Evolutionary conservation across 2,888 invertebrate species (phyloP).

Genomic region (Sinotaia quadrata): DNA sequence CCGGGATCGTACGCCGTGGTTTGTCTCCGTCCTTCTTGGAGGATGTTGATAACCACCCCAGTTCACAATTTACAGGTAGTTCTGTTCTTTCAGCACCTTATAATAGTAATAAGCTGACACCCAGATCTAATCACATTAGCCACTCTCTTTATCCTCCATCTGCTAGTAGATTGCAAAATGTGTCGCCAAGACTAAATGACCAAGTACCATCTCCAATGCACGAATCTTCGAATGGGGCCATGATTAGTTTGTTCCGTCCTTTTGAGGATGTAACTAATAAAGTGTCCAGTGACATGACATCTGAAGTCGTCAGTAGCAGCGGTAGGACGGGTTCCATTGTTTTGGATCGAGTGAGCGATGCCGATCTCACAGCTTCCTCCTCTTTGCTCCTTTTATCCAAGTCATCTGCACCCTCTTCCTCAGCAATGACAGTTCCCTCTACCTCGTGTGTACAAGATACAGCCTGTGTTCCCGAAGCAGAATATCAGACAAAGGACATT

Average conservation of each 20-base stretch:
- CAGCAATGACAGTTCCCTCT: background rate
- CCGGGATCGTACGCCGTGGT: background rate
- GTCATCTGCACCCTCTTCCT: background rate
- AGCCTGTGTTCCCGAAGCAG: background rate
- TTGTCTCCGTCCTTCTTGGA: background rate
- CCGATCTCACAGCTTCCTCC: constrained; percentile 18
- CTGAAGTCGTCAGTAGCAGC: background rate
- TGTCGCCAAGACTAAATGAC: background rate
- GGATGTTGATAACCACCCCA: background rate
- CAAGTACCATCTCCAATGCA: background rate
- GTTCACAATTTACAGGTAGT: too few relatives aligned
- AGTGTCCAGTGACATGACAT: background rate
- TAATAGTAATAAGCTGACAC: too few relatives aligned
- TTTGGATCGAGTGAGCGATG: constrained; percentile 11
- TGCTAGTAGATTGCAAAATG: background rate
- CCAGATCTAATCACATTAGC: too few relatives aligned
- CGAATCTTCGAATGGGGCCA: constrained; percentile 11
- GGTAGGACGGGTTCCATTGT: background rate
- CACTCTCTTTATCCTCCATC: constrained; percentile 5
- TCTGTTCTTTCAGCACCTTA: too few relatives aligned
- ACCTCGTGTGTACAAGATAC: background rate
- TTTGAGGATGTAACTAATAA: constrained; percentile 11
- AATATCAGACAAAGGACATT: background rate
- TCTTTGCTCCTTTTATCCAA: constrained; percentile 19
- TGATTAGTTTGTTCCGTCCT: constrained; percentile 7